A percentile compares a stretch with the other conserved stretches of the same genome.
Evolutionary conservation across 2,797 vertebrate species (phyloP).

Genomic region (Propithecus perrieri): DNA sequence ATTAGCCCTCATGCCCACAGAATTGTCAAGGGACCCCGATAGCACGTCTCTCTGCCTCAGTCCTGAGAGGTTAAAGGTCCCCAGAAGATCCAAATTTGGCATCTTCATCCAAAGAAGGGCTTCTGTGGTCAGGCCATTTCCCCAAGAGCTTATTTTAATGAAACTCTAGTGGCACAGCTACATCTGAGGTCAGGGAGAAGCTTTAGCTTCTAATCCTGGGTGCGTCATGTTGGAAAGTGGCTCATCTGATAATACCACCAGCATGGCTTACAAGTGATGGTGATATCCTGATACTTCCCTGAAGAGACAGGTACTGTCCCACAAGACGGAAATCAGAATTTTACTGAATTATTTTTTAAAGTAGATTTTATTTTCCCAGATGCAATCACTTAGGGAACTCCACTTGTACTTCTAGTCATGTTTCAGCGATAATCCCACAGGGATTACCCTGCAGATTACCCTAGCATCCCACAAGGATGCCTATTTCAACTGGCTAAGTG

Average conservation of each 20-base stretch:
- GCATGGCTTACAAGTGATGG: not conserved
- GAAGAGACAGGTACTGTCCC: not conserved
- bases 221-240: not conserved
- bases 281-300: not conserved
- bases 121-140: not conserved
- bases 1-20: slow-evolving; percentile 20
- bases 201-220: not conserved
- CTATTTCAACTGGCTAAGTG: not conserved
- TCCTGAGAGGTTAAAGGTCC: slow-evolving; percentile 60
- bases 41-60: slow-evolving; percentile 4
- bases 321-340: not conserved
- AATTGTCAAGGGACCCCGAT: slow-evolving; percentile 61
- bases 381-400: not conserved
- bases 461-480: too few species aligned
- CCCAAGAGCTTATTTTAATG: not conserved
- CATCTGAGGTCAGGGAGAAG: not conserved
- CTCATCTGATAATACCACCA: not conserved
- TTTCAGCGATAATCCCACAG: not conserved
- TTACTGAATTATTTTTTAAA: not conserved
- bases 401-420: not conserved
- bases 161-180: not conserved
- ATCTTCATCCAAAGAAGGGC: slow-evolving; percentile 2
- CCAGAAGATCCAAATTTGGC: slow-evolving; percentile 20
- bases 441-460: not conserved
- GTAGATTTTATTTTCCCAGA: not conserved